Conservation (phyloP, 2,888 invertebrate genomes). For the Drosophila vallismaia region DNA sequence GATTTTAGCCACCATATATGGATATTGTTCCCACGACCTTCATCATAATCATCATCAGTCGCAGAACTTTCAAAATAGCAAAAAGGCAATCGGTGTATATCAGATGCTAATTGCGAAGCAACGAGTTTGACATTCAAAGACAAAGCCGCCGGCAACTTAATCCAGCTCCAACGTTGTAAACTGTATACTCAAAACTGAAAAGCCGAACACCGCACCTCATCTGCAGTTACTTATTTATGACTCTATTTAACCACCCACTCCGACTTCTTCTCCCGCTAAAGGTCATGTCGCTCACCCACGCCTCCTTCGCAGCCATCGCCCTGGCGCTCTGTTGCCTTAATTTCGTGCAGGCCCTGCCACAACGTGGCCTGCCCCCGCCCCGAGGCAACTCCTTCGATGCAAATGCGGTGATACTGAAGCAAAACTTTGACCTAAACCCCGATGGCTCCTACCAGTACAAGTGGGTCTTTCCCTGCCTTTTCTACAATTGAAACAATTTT, state of each 20-base stretch:
- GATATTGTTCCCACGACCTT: conserved; percentile 42
- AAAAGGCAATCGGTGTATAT: conserved; percentile 43
- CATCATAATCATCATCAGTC: conserved; percentile 21
- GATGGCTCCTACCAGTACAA: conserved; percentile 85
- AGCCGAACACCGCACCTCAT: conserved; percentile 32
- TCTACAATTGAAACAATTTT: neutral
- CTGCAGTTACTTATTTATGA: conserved; percentile 33
- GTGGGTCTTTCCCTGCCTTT: conserved; percentile 76
- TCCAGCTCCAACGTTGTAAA: conserved; percentile 20
- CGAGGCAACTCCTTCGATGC: conserved; percentile 78
- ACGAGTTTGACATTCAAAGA: conserved; percentile 54
- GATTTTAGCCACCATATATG: neutral
- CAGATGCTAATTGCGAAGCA: conserved; percentile 32
- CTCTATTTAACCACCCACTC: conserved; percentile 33
- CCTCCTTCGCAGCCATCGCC: conserved; percentile 76
- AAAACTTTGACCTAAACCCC: conserved; percentile 84
- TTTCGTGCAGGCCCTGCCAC: conserved; percentile 77
- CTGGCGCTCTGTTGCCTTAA: conserved; percentile 81
- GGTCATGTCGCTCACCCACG: conserved; percentile 81
- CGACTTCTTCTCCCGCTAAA: conserved; percentile 52
- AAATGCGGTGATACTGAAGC: conserved; percentile 85
- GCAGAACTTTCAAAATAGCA: conserved; percentile 39
- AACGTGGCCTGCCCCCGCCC: conserved; percentile 81
- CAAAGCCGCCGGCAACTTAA: conserved; percentile 34
- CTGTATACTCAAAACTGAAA: conserved; percentile 1